These are phyloP conservation scores for Yasuhikotakia modesta DNA, from an alignment of 2,797 vertebrate species.

Conservation along the genomic window DNA sequence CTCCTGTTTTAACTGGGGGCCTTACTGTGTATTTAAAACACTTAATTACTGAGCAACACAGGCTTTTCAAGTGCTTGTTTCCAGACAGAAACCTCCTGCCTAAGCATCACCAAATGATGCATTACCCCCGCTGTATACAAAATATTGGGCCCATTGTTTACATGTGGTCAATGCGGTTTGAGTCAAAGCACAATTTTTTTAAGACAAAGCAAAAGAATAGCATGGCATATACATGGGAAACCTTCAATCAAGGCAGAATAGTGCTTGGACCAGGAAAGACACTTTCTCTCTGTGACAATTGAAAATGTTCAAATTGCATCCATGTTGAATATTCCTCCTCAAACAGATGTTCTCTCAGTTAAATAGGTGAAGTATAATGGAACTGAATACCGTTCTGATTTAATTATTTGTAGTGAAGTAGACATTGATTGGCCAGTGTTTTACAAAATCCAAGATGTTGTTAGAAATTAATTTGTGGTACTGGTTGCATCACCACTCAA, in stretches of 20 bases:
- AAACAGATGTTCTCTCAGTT: slow-evolving; percentile 7
- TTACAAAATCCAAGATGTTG: not conserved
- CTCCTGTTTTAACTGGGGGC: no score
- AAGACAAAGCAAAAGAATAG: slow-evolving; percentile 5
- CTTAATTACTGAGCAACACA: no score
- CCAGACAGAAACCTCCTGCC: no score
- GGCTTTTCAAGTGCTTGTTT: no score
- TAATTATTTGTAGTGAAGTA: slow-evolving; percentile 32
- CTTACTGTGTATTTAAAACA: no score
- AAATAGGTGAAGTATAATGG: slow-evolving; percentile 29
- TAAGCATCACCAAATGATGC: no score
- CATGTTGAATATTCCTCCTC: slow-evolving; percentile 3
- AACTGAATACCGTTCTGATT: slow-evolving; percentile 10
- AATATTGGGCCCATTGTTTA: no score
- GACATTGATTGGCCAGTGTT: slow-evolving; percentile 7
- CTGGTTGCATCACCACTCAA: not conserved
- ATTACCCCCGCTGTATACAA: no score
- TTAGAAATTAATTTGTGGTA: slow-evolving; percentile 1
- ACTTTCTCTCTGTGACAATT: slow-evolving; percentile 5
- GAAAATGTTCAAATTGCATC: slow-evolving; percentile 3
- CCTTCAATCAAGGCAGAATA: slow-evolving; percentile 8
- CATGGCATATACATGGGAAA: not conserved
- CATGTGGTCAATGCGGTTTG: no score
- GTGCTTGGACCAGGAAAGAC: slow-evolving; percentile 23
- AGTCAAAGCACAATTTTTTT: no score